These are phyloP conservation scores for Melanotaenia nigrans DNA, from an alignment of 2,797 vertebrate species.

Conservation along the genomic window DNA sequence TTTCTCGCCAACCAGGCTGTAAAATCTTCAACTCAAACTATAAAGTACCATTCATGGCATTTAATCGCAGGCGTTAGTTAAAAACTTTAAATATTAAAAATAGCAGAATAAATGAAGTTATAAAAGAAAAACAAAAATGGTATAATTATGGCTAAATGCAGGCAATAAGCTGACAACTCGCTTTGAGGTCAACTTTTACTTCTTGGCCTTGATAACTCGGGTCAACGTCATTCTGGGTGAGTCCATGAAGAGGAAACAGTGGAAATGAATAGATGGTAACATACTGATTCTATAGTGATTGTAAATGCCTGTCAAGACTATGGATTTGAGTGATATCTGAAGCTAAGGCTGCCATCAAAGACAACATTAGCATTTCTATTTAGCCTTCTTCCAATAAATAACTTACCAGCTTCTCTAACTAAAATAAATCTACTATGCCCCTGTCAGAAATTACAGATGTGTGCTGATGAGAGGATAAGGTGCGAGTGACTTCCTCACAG, in stretches of 20 bases:
- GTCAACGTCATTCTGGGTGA: constrained; percentile 26
- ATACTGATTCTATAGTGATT: constrained; percentile 13
- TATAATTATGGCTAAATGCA: constrained; percentile 52
- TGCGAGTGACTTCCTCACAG: constrained; percentile 54
- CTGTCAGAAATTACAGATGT: constrained; percentile 48
- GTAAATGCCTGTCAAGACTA: constrained; percentile 18
- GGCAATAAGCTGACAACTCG: constrained; percentile 58
- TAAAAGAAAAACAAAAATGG: background rate
- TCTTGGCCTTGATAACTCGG: constrained; percentile 29
- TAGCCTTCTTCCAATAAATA: constrained; percentile 26
- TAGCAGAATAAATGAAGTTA: background rate
- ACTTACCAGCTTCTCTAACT: constrained; percentile 20
- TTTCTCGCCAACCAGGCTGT: constrained; percentile 26
- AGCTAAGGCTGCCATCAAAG: constrained; percentile 17
- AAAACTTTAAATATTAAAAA: constrained; percentile 34
- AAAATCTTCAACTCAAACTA: constrained; percentile 26
- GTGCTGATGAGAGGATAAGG: constrained; percentile 35
- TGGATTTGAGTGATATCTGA: constrained; percentile 30
- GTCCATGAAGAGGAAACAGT: constrained; percentile 38
- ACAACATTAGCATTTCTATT: constrained; percentile 14
- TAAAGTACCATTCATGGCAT: constrained; percentile 66
- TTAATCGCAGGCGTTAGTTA: constrained; percentile 49
- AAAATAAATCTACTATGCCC: constrained; percentile 45
- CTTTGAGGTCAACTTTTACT: constrained; percentile 39
- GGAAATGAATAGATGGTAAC: background rate